Evolutionary conservation across 2,797 vertebrate species (phyloP).

Genomic region (Gallinago solitaria): DNA sequence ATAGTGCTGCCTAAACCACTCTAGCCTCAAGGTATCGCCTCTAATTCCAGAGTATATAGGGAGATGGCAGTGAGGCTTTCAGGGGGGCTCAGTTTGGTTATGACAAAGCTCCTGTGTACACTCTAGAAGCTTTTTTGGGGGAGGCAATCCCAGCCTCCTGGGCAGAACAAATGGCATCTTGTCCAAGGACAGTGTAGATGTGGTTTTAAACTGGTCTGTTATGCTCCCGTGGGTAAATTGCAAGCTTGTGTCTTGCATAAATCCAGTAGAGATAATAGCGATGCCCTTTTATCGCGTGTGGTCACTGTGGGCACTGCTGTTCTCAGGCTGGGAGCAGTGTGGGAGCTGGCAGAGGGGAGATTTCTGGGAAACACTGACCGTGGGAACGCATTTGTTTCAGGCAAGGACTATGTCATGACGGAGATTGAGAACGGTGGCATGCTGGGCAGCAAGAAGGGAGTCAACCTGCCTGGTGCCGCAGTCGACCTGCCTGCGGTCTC

Average conservation of each 20-base stretch:
- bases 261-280: rapidly evolving
- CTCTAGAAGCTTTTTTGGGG: not conserved
- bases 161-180: not conserved
- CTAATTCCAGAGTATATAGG: rapidly evolving
- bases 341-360: not conserved
- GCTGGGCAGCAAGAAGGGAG: conserved; percentile 96
- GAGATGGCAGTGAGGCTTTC: not conserved
- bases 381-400: conserved; percentile 67
- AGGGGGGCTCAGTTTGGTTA: not conserved
- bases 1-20: not conserved
- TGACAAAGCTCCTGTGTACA: not conserved
- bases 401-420: conserved; percentile 85
- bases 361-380: not conserved
- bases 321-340: not conserved
- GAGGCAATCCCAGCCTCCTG: not conserved
- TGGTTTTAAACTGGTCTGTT: not conserved
- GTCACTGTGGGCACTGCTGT: rapidly evolving
- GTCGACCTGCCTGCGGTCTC: conserved; percentile 96
- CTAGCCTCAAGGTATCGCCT: not conserved
- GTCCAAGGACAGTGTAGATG: not conserved
- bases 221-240: not conserved
- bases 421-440: conserved; percentile 92
- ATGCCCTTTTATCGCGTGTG: rapidly evolving
- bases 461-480: conserved; percentile 93
- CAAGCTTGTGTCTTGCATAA: not conserved